A percentile compares a stretch with the other conserved stretches of the same genome.
phyloP scores from a whole-genome alignment of 2,113 vertebrate genomes.

The Hippocampus comes region DNA sequence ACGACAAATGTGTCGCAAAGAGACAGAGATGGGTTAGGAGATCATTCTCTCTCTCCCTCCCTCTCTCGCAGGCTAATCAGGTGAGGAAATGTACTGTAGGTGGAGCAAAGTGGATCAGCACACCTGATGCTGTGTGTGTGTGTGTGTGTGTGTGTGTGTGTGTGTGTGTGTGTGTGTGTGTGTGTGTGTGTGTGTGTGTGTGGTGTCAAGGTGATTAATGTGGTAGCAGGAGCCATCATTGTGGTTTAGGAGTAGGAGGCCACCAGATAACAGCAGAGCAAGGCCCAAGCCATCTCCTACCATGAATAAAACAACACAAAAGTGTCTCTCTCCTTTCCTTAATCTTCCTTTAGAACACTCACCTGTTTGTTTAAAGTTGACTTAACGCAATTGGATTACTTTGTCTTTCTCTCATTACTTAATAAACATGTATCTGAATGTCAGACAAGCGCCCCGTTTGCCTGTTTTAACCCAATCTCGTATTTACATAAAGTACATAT shows the following conservation, averaged over 20 bases:
- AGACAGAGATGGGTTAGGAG: constrained; percentile 48
- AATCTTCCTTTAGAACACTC: neutral
- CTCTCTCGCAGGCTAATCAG: constrained; percentile 38
- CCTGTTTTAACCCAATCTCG: neutral
- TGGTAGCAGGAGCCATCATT: constrained; percentile 54
- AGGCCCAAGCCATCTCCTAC: constrained; percentile 44
- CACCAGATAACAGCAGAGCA: constrained; percentile 62
- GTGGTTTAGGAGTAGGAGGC: constrained; percentile 57
- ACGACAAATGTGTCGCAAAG: constrained; percentile 59
- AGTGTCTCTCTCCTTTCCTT: constrained; percentile 10
- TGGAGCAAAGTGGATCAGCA: constrained; percentile 42
- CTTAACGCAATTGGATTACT: neutral
- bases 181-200: constrained; percentile 15
- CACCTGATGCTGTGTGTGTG: constrained; percentile 21
- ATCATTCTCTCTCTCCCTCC: constrained; percentile 45
- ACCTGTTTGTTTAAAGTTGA: neutral
- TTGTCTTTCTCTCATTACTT: neutral
- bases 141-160: constrained; percentile 16
- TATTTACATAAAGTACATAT: neutral
- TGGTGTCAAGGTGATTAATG: constrained; percentile 66
- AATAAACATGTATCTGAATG: neutral
- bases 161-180: constrained; percentile 27
- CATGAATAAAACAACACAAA: constrained; percentile 44
- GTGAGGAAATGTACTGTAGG: constrained; percentile 44
- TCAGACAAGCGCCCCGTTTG: neutral